Conservation (phyloP, 2,797 vertebrate species). For the Salarias fasciatus region DNA sequence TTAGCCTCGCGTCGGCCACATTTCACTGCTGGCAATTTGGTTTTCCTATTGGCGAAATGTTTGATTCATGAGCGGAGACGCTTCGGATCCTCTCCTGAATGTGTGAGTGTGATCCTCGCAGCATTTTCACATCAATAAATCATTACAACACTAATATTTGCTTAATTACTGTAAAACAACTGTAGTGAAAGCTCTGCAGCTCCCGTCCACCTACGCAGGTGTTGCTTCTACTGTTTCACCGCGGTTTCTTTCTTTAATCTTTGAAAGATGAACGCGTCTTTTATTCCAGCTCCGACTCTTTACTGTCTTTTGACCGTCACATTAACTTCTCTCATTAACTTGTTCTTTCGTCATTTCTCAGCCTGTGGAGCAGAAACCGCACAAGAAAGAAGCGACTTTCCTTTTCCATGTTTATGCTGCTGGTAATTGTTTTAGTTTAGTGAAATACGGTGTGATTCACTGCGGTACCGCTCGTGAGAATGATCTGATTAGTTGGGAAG, state of each 20-base stretch:
- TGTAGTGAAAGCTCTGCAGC: slow-evolving; percentile 2
- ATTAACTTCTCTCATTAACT: background rate
- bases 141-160: slow-evolving; percentile 33
- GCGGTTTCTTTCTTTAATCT: background rate
- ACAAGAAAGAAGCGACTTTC: too few species aligned
- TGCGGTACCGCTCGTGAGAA: too few species aligned
- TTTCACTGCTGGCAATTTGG: slow-evolving; percentile 6
- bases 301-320: background rate
- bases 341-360: too few species aligned
- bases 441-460: too few species aligned
- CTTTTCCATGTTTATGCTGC: too few species aligned
- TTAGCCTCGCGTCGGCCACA: slow-evolving; percentile 4
- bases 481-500: too few species aligned
- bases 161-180: slow-evolving; percentile 31
- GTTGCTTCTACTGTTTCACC: background rate
- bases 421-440: too few species aligned
- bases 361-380: too few species aligned
- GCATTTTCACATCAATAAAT: slow-evolving; percentile 30
- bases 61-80: slow-evolving; percentile 41
- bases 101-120: slow-evolving; percentile 5
- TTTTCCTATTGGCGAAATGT: slow-evolving; percentile 25
- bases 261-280: background rate
- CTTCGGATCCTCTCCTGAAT: slow-evolving; percentile 28
- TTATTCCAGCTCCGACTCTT: background rate
- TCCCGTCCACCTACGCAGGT: background rate